Base-by-base conservation (phyloP, 2,113 vertebrate genomes). In the Pterophyllum scalare region DNA sequence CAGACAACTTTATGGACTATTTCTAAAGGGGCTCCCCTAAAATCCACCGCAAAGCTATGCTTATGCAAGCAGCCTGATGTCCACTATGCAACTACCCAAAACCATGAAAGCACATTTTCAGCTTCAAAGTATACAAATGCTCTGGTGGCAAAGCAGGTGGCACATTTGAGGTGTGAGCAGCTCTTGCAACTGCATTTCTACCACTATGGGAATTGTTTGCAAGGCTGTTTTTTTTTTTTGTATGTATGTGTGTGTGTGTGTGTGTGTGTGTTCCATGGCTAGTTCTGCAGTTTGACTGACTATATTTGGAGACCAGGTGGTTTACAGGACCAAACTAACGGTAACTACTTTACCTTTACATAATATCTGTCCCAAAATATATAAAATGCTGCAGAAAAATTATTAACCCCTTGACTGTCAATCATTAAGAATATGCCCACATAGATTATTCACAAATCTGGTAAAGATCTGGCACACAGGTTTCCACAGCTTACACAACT, bases 291-390 rank as follows among this genome's bases (percentile, higher is more conserved):
- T 59, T 35, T 52, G 78, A 74, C 40, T 3, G 31, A 82, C 80
- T 85, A 90, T 88, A 86, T 89, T 89, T 91, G 81, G 88, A 89
- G 46, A 74, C 81, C 90, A 85, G 77, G 60, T 88, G 79, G 60
- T 67, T 64, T 70, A 24, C 49, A 24, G 49, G 61, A 75, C n/a
- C 35, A 60, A 35, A 22, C 38, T 13, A 64, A 84, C 35, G 86
- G 10, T 10, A 77, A 57, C 26, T 40, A 35, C 5, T 46, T 59
- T 19, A 19, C 26, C 65, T 35, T 38, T 76, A 72, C 17, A 79
- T 76, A 75, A 8, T 3, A 17, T 14, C 20, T 46, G n/a, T 56
- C 38, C 52, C 60, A 13, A 79, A 72, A 70, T n/a, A 52, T 28
- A 20, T 20, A 11, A 15, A 35, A 12, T 56, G n/a, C 33, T 56